A percentile compares a stretch with the other conserved stretches of the same genome.
Conservation (phyloP, 2,113 vertebrate species). For the Vulpes ferrilata region DNA sequence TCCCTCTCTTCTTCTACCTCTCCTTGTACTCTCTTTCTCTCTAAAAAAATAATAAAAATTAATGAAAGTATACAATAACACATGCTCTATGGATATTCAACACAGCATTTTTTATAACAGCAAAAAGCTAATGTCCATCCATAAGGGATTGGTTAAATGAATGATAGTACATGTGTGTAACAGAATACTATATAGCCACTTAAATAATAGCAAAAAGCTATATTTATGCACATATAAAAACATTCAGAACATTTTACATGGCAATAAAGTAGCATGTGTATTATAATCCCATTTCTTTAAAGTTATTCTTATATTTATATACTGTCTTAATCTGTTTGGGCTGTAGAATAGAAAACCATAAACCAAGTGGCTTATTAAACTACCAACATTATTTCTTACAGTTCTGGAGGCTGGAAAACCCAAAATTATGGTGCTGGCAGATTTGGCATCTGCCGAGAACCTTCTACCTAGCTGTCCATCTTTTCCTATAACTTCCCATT, state of each 20-base stretch:
- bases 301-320: slow-evolving; percentile 54
- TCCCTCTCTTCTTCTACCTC: neutral
- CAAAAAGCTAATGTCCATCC: neutral
- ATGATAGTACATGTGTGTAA: neutral
- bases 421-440: neutral
- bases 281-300: slow-evolving; percentile 58
- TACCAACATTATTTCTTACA: neutral
- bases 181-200: neutral
- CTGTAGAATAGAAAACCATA: neutral
- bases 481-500: neutral
- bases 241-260: slow-evolving; percentile 35
- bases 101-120: neutral
- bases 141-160: slow-evolving; percentile 38
- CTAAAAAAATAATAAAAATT: neutral
- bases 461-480: rapidly evolving
- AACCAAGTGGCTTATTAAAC: neutral
- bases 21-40: neutral
- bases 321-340: neutral
- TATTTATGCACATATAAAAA: slow-evolving; percentile 21
- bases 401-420: neutral
- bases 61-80: neutral
- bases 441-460: too few species aligned
- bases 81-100: neutral
- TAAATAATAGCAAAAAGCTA: slow-evolving; percentile 23
- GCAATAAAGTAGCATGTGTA: slow-evolving; percentile 56